Conservation (phyloP, 2,113 vertebrate genomes). For the Mustela nigripes region DNA sequence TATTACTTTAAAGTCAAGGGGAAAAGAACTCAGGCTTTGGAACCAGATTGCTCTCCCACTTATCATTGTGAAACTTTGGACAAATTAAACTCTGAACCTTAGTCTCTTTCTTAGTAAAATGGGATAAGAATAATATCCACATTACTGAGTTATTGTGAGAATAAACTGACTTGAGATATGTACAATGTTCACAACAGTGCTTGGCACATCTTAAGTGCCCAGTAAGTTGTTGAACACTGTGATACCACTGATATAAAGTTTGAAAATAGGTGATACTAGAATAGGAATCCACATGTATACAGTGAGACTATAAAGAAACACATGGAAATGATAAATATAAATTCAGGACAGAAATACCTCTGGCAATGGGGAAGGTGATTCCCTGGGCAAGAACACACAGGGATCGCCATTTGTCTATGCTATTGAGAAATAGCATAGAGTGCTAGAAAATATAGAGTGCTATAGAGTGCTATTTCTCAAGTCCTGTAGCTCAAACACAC, state of each 20-base stretch:
- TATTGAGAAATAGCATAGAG: too few relatives aligned
- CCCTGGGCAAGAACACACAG: neutral
- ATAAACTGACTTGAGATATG: neutral
- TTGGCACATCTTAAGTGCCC: neutral
- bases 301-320: neutral
- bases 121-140: neutral
- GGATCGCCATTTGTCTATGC: neutral
- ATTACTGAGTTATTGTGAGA: neutral
- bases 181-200: neutral
- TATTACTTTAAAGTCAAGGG: neutral
- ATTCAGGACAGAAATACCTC: neutral
- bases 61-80: neutral
- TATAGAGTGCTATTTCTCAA: neutral
- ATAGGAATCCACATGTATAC: neutral
- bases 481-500: neutral
- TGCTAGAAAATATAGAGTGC: neutral
- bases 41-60: neutral
- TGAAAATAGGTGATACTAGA: neutral
- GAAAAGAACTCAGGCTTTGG: neutral
- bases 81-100: neutral
- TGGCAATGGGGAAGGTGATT: neutral
- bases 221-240: neutral
- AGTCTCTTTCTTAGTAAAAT: slow-evolving; percentile 29
- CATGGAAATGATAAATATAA: neutral
- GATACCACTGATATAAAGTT: neutral